Evolutionary conservation across 2,113 vertebrate genomes (phyloP).

Genomic region (Bambusicola thoracicus): DNA sequence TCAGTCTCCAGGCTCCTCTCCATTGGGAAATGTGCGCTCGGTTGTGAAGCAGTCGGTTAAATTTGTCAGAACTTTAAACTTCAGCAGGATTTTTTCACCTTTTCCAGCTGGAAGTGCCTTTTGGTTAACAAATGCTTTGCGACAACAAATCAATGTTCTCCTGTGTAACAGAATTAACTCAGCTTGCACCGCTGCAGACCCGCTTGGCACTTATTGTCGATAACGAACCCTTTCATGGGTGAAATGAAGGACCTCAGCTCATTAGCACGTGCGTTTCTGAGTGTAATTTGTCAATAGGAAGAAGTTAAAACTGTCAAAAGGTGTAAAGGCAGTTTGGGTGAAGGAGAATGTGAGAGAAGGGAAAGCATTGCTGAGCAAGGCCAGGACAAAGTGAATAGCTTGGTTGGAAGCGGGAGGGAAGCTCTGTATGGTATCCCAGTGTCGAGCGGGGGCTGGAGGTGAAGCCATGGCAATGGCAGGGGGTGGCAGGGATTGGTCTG

Average conservation of each 20-base stretch:
- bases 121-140: not conserved
- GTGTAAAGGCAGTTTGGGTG: not conserved
- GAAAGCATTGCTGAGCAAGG: not conserved
- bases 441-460: not conserved
- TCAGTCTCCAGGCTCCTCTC: not conserved
- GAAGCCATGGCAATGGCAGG: too few relatives aligned
- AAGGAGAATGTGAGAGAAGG: not conserved
- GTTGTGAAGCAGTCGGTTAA: not conserved
- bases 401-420: not conserved
- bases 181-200: slow-evolving; percentile 29
- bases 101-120: not conserved
- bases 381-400: not conserved
- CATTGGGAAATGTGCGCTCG: rapidly evolving
- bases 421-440: not conserved
- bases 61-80: not conserved
- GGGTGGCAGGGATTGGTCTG: too few relatives aligned
- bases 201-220: slow-evolving; percentile 75
- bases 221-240: slow-evolving; percentile 28
- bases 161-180: slow-evolving; percentile 74
- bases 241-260: not conserved
- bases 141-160: slow-evolving; percentile 77
- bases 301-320: not conserved
- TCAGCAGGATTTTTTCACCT: not conserved
- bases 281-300: not conserved
- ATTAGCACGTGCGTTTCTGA: not conserved